Evolutionary conservation across 2,797 vertebrate genomes (phyloP), one percentile per base, ranked within the genome.

Genomic region (Allobates femoralis): DNA sequence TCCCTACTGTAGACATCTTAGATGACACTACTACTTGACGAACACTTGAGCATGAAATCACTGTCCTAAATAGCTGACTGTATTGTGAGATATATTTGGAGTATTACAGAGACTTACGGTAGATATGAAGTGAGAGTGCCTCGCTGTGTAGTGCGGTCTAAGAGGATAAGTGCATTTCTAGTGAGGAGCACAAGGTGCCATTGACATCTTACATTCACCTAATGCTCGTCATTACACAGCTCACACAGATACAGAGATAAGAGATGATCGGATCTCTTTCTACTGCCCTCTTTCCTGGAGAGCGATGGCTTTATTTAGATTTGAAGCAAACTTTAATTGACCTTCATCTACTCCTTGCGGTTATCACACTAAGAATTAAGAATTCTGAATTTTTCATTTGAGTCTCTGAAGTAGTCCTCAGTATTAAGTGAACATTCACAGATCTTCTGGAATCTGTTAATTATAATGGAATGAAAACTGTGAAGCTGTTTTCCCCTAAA

Each of bases 31-130:
- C 67, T 74, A 74, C 41, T 74, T 60, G 53, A 34, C 51, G n/a
- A 85, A 78, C 83, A 77, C 51, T 73, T 21, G 19, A 62, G 30
- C 55, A 79, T 28, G 34, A 79, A 79, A 30, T 69, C 51, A 26
- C n/a, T 85, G 64, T 56, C 51, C 8, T 58, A 58, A 62, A 46
- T 62, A 46, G 77, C 34, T 62, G 32, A 64, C 21, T 2, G 56
- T 58, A 64, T 53, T 73, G n/a, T 80, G 60, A 58, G 30, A 71
- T 80, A 69, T 73, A 28, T 14, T 18, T 34, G 32, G 53, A 85
- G 84, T 71, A 41, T 60, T 37, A 46, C 37, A 16, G 69, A 66
- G 67, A 28, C 67, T n/a, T 21, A n/a, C n/a, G n/a, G n/a, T n/a
- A 30, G 51, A 30, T 78, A 74, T 81, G 14, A 34, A 75, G 56